phyloP scores from a whole-genome alignment of 92 coral and sea anemone genomes.

The Heliopora coerulea region DNA sequence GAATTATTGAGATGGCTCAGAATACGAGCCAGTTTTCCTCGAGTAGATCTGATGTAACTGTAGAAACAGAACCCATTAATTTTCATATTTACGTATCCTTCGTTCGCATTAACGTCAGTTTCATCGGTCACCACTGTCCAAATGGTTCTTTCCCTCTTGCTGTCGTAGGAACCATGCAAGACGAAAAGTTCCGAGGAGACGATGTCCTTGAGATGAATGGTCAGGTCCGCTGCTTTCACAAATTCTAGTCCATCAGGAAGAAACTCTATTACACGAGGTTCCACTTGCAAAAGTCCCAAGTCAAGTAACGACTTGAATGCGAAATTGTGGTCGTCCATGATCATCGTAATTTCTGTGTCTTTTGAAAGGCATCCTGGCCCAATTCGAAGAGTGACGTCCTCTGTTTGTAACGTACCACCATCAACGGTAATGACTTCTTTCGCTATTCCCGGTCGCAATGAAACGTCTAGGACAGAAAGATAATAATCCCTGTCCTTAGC shows the following conservation, averaged over 20 bases:
- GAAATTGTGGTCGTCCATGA: neutral
- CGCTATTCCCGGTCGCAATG: conserved; percentile 2
- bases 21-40: conserved; percentile 18
- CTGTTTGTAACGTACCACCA: conserved; percentile 30
- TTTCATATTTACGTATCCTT: neutral
- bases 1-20: conserved; percentile 16
- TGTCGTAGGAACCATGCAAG: conserved; percentile 16
- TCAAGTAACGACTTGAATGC: conserved; percentile 13
- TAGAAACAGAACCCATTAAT: conserved; percentile 20
- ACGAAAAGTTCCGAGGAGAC: conserved; percentile 11
- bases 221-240: neutral
- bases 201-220: neutral
- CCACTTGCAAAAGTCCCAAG: neutral
- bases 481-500: too few relatives aligned
- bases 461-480: neutral
- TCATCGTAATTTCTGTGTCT: conserved; percentile 32
- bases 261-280: conserved; percentile 16
- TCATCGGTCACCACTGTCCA: conserved; percentile 20
- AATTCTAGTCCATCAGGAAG: conserved; percentile 30
- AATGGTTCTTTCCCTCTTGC: neutral
- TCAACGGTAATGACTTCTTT: conserved; percentile 24
- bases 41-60: neutral
- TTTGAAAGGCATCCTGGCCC: conserved; percentile 20
- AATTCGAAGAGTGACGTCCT: neutral
- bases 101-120: neutral